Conservation (phyloP, 2,888 invertebrate genomes). For the Parthenolecanium corni region DNA sequence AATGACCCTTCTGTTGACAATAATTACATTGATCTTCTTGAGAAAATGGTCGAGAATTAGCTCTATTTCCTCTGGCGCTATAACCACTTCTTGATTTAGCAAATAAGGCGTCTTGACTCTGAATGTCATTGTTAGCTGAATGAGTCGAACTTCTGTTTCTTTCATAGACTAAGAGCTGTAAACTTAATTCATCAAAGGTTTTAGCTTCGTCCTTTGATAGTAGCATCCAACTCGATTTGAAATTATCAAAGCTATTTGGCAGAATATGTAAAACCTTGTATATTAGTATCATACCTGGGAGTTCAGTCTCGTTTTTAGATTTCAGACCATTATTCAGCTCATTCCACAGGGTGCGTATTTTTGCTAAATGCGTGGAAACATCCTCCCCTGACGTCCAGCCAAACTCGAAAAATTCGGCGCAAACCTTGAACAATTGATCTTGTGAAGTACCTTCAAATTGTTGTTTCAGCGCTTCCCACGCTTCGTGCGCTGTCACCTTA, state of each 20-base stretch:
- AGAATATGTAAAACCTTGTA: no score
- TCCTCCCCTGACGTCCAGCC: conserved; percentile 35
- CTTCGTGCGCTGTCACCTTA: conserved; percentile 35
- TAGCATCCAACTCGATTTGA: no score
- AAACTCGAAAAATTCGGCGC: conserved; percentile 36
- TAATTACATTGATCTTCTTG: conserved; percentile 31
- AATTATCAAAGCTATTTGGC: conserved; percentile 35
- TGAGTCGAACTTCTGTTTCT: no score
- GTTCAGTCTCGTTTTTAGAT: no score
- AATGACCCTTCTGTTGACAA: conserved; percentile 33
- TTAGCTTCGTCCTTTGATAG: conserved; percentile 34
- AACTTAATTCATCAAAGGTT: conserved; percentile 33
- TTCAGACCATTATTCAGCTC: no score
- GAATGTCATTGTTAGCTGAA: no score
- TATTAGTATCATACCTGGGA: no score
- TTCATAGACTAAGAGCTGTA: conserved; percentile 32
- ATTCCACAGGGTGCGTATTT: no score
- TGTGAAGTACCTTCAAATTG: no score
- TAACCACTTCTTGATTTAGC: conserved; percentile 32
- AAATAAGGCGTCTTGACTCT: not conserved
- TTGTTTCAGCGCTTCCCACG: conserved; percentile 36
- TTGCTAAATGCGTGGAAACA: no score
- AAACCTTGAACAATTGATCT: no score
- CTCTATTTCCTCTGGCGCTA: conserved; percentile 7
- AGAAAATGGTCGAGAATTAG: no score